Conservation (phyloP, 2,797 vertebrate species). For the Trichosurus vulpecula region DNA sequence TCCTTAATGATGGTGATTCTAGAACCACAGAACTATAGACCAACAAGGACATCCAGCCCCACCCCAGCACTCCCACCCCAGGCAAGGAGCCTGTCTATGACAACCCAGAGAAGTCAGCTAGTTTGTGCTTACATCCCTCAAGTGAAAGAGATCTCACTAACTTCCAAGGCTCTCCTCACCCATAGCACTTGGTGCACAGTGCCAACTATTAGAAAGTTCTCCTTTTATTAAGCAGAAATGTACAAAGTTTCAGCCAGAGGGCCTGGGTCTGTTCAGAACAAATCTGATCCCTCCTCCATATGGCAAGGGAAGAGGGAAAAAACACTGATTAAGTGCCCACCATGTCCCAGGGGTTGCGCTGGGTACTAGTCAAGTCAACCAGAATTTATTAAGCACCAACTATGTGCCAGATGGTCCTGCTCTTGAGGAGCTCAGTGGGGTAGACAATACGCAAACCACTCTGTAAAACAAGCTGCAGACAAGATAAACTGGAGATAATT, state of each 20-base stretch:
- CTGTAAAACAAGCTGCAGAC: neutral
- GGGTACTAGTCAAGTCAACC: neutral
- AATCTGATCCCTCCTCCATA: neutral
- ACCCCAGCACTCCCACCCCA: neutral
- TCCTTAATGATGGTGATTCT: neutral
- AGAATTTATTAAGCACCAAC: neutral
- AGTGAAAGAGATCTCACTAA: neutral
- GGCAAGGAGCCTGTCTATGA: neutral
- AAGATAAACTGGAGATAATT: neutral
- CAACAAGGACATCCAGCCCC: neutral
- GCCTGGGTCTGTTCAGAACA: neutral
- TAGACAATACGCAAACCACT: rapidly evolving
- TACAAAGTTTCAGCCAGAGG: neutral
- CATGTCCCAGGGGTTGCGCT: neutral
- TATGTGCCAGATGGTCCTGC: too few relatives aligned
- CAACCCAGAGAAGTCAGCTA: neutral
- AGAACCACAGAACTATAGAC: neutral
- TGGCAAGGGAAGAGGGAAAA: neutral
- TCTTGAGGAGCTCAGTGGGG: neutral
- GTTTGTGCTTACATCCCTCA: neutral
- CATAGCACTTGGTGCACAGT: neutral
- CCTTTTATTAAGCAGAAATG: neutral
- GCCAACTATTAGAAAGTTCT: neutral
- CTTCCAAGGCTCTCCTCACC: neutral
- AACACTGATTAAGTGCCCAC: neutral